phyloP scores from a whole-genome alignment of 2,797 vertebrate species.

The Adelosebastes latens region DNA sequence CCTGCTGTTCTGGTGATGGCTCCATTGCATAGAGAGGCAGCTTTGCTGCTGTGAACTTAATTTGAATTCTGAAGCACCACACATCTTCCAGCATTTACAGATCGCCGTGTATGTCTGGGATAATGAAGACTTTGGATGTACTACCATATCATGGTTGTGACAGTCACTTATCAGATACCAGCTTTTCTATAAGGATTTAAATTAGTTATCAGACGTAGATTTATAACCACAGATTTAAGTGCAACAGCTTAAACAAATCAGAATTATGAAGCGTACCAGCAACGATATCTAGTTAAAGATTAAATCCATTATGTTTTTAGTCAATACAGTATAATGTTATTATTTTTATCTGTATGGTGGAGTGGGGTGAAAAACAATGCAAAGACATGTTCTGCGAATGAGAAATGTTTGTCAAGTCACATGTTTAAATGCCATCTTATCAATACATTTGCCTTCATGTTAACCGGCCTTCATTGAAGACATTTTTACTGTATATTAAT shows the following conservation, averaged over 20 bases:
- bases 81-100: constrained; percentile 45
- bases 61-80: constrained; percentile 69
- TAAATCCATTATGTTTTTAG: not conserved
- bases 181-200: not conserved
- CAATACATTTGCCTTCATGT: not conserved
- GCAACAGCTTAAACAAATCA: not conserved
- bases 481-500: not conserved
- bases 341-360: not conserved
- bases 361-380: not conserved
- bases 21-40: constrained; percentile 65
- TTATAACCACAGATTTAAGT: not conserved
- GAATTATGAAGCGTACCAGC: not conserved
- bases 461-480: no score
- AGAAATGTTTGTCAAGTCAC: not conserved
- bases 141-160: not conserved
- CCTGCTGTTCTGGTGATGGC: constrained; percentile 74
- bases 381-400: not conserved
- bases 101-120: constrained; percentile 26
- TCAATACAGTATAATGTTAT: not conserved
- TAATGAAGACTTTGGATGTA: constrained; percentile 25
- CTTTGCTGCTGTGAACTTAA: constrained; percentile 65
- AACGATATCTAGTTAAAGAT: not conserved
- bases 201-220: not conserved
- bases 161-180: constrained; percentile 4
- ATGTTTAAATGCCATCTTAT: not conserved